phyloP scores from a whole-genome alignment of 1,140 invertebrate species.

The Chelonus insularis region DNA sequence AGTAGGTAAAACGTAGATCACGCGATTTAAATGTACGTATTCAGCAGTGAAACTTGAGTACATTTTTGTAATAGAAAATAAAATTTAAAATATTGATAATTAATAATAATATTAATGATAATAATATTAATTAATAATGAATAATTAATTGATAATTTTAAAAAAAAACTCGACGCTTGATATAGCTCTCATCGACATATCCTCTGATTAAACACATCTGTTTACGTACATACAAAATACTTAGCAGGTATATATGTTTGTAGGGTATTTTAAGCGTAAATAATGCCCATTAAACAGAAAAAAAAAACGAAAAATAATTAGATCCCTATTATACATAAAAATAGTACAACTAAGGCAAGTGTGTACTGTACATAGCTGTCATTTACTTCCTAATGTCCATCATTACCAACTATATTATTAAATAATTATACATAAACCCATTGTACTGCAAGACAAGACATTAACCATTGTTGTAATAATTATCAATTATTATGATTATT shows the following conservation, averaged over 20 bases:
- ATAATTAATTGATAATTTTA: constrained; percentile 14
- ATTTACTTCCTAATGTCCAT: constrained; percentile 43
- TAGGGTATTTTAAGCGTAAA: constrained; percentile 56
- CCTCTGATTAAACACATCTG: constrained; percentile 54
- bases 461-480: constrained; percentile 58
- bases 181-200: constrained; percentile 60
- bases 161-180: constrained; percentile 46
- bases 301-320: constrained; percentile 19
- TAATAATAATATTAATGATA: constrained; percentile 35
- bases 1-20: constrained; percentile 41
- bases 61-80: constrained; percentile 24
- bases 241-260: constrained; percentile 26
- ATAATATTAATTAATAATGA: constrained; percentile 32
- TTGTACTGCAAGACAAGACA: constrained; percentile 52
- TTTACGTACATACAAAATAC: constrained; percentile 55
- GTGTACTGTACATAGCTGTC: constrained; percentile 60
- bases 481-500: constrained; percentile 41
- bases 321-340: constrained; percentile 42
- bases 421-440: constrained; percentile 44
- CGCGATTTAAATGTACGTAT: constrained; percentile 47
- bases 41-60: constrained; percentile 16
- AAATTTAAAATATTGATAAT: constrained; percentile 29
- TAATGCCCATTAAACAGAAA: constrained; percentile 36
- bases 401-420: constrained; percentile 41
- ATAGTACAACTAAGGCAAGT: constrained; percentile 58